Percentiles rank a stretch among this genome's conserved stretches.
Conservation (phyloP, 1,140 invertebrate species). For the Lucilia cuprina region DNA sequence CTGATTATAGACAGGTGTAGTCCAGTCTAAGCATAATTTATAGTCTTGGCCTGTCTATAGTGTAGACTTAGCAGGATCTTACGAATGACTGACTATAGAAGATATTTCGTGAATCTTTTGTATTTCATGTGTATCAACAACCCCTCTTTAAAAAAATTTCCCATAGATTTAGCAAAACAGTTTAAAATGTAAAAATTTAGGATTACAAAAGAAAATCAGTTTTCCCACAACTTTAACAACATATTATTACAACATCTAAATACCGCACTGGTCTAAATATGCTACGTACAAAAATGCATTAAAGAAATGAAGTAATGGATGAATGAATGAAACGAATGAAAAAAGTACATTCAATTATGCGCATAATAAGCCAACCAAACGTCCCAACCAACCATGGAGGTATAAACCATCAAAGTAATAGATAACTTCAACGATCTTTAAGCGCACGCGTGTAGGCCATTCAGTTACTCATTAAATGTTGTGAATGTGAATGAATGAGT, state of each 20-base stretch:
- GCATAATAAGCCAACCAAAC: neutral
- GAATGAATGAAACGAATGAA: neutral
- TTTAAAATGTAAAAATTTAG: neutral
- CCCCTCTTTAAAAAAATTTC: too few relatives aligned
- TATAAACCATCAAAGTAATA: neutral
- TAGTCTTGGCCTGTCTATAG: too few relatives aligned
- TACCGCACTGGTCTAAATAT: neutral
- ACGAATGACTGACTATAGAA: too few relatives aligned
- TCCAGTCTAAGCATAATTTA: too few relatives aligned
- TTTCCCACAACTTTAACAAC: neutral
- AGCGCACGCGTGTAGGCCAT: slow-evolving; percentile 4
- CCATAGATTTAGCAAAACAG: too few relatives aligned
- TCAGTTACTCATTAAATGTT: neutral
- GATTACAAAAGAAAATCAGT: neutral
- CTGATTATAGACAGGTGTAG: too few relatives aligned
- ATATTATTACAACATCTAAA: neutral
- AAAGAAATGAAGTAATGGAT: neutral
- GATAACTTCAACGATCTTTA: neutral
- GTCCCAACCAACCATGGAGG: neutral
- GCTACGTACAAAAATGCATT: neutral
- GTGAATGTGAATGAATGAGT: neutral
- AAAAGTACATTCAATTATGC: neutral
- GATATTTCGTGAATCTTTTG: too few relatives aligned
- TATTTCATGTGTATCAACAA: too few relatives aligned
- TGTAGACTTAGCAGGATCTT: too few relatives aligned